Base-by-base conservation (phyloP, 2,888 invertebrate genomes). In the Scaptomyza tumidula region DNA sequence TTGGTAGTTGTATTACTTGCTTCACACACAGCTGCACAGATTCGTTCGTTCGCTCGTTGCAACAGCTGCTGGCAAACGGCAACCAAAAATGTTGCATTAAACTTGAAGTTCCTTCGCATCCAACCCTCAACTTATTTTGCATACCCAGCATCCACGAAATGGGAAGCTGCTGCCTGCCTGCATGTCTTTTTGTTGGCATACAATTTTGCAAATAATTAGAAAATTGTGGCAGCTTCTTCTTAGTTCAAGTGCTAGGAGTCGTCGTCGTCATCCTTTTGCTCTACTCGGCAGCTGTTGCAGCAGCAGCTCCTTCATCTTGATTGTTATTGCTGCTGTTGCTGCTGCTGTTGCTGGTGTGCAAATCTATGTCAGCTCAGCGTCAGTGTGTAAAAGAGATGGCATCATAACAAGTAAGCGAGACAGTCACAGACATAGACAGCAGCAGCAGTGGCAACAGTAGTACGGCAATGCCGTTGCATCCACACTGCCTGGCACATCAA, bases 171-270 rank as follows among this genome's bases (percentile, higher is more conserved):
- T 33, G 10, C 33, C 58, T 67, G 60, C 60, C 67, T 71, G 75
- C 72, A 66, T 65, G 78, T 70, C 78, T 76, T 77, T 80, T 77
- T 85, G 87, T 87, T 87, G 80, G 83, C 80, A 87, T 80, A 85
- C 67, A 87, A 87, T 87, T 88, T 83, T 86, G 87, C 83, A 86
- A 86, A 83, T 86, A 86, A 86, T 86, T 86, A 86, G 85, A 86
- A 86, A 86, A 83, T 86, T 86, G 86, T 77, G 88, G 88, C 85
- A 83, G 78, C 65, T 71, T 84, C 72, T 81, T 67, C 68, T 41
- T 41, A 16, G 54, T 59, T 67, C 53, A 57, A 63, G 54, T 61
- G 49, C 72, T 65, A 7, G 10, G 52, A 64, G 60, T 48, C 71
- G 60, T 58, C 41, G 41, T 24, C 24, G 24, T 24, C 24, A 3